Conservation (phyloP, 2,888 invertebrate species). For the Spodoptera littoralis region DNA sequence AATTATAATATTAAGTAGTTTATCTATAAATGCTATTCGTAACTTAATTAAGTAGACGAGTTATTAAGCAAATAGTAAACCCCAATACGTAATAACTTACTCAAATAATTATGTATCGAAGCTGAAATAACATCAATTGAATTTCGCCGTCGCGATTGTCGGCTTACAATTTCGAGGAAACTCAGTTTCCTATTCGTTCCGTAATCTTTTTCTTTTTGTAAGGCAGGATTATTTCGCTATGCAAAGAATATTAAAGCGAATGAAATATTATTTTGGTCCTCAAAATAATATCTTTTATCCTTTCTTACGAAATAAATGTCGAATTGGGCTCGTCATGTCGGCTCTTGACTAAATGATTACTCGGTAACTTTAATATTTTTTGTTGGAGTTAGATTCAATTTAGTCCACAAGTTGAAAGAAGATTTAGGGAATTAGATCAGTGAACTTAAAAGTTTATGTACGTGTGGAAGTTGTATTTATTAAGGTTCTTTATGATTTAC, state of each 20-base stretch:
- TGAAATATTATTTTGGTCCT: constrained; percentile 10
- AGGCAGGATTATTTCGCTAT: constrained; percentile 16
- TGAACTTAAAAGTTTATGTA: too few species aligned
- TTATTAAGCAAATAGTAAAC: not conserved
- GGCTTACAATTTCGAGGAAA: constrained; percentile 23
- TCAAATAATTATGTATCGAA: constrained; percentile 4
- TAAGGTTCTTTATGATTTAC: too few species aligned
- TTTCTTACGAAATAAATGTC: constrained; percentile 8
- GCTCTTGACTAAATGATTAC: not conserved
- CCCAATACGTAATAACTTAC: not conserved
- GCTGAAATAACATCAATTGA: constrained; percentile 21
- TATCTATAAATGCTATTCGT: too few species aligned
- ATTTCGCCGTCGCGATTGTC: constrained; percentile 22
- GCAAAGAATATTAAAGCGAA: constrained; percentile 19
- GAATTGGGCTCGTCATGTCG: not conserved
- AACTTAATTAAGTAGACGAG: too few species aligned
- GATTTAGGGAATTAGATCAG: too few species aligned
- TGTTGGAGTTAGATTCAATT: too few species aligned
- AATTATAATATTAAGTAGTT: too few species aligned
- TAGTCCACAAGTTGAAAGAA: too few species aligned
- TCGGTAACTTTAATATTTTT: too few species aligned
- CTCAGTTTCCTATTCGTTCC: constrained; percentile 8
- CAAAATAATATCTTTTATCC: constrained; percentile 19
- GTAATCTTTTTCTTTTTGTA: constrained; percentile 21
- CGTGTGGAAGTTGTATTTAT: too few species aligned